phyloP scores from a whole-genome alignment of 1,140 invertebrate species.

The Chironomus tepperi region DNA sequence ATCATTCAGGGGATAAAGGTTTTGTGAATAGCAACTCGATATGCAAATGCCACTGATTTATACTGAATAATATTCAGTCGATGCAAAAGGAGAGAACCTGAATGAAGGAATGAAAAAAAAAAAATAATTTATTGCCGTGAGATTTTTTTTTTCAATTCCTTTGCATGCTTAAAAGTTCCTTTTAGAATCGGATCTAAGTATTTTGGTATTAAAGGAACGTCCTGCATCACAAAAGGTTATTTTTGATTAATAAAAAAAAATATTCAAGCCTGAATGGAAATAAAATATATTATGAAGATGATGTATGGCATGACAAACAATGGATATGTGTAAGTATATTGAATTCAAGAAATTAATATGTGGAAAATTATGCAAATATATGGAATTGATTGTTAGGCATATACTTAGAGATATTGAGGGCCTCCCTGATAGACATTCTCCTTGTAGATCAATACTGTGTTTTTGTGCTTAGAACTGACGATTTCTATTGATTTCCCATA shows the following conservation, averaged over 20 bases:
- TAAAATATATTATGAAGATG: background rate
- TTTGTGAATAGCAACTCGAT: slow-evolving; percentile 5
- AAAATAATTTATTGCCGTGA: slow-evolving; percentile 22
- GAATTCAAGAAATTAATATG: slow-evolving; percentile 22
- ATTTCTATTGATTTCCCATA: no score
- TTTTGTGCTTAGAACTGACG: no score
- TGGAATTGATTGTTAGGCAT: no score
- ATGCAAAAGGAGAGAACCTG: background rate
- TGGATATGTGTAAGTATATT: background rate
- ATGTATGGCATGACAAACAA: slow-evolving; percentile 18
- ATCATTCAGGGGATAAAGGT: slow-evolving; percentile 15
- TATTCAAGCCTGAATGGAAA: background rate
- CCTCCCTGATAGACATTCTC: no score
- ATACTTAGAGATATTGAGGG: no score
- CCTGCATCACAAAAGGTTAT: background rate
- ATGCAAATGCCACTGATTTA: background rate
- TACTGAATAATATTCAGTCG: background rate
- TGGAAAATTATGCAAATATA: slow-evolving; percentile 20
- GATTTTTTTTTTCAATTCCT: background rate
- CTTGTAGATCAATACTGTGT: no score
- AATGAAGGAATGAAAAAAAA: slow-evolving; percentile 5
- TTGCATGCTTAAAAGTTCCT: background rate
- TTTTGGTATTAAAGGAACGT: background rate
- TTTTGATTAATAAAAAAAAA: slow-evolving; percentile 23
- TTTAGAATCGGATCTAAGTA: background rate